A percentile compares a stretch with the other conserved stretches of the same genome.
Conservation (phyloP, 2,888 invertebrate genomes). For the Drosophila ustulata region DNA sequence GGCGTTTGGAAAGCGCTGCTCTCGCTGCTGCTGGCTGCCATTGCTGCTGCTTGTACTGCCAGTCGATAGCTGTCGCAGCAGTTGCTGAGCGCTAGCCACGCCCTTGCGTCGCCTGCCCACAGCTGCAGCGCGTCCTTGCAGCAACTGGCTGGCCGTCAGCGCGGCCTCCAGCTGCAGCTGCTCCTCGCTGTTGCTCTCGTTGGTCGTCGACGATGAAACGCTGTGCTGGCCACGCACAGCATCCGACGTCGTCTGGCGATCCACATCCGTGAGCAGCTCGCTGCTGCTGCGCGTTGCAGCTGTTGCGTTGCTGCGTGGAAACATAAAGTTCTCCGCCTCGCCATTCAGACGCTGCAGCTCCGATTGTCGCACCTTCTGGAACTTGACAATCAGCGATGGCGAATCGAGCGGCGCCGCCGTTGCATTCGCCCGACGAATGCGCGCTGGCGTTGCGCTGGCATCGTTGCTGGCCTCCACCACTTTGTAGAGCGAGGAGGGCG, state of each 20-base stretch:
- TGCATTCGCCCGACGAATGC: conserved; percentile 40
- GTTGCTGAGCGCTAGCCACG: neutral
- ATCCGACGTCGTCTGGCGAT: conserved; percentile 86
- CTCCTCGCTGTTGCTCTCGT: conserved; percentile 72
- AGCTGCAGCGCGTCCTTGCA: conserved; percentile 58
- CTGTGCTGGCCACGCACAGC: conserved; percentile 66
- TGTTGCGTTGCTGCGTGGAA: conserved; percentile 86
- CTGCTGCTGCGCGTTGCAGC: conserved; percentile 81
- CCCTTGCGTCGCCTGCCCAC: conserved; percentile 67
- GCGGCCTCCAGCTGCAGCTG: neutral
- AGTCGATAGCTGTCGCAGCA: conserved; percentile 59
- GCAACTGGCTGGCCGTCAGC: conserved; percentile 49
- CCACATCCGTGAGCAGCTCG: conserved; percentile 85
- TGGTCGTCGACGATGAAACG: conserved; percentile 67
- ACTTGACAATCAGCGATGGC: conserved; percentile 89
- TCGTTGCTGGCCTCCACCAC: conserved; percentile 77
- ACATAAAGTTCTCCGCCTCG: conserved; percentile 95
- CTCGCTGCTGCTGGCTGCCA: conserved; percentile 58
- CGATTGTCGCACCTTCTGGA: conserved; percentile 90
- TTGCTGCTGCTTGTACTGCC: conserved; percentile 57
- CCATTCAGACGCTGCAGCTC: conserved; percentile 92
- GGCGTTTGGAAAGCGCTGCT: conserved; percentile 84
- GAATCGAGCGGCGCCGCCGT: conserved; percentile 64
- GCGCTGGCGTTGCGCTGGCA: conserved; percentile 60
- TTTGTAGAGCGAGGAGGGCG: conserved; percentile 83